Percentiles rank a stretch among this genome's conserved stretches.
Evolutionary conservation across 2,888 invertebrate species (phyloP).

Genomic region (Calliphora vomitoria): DNA sequence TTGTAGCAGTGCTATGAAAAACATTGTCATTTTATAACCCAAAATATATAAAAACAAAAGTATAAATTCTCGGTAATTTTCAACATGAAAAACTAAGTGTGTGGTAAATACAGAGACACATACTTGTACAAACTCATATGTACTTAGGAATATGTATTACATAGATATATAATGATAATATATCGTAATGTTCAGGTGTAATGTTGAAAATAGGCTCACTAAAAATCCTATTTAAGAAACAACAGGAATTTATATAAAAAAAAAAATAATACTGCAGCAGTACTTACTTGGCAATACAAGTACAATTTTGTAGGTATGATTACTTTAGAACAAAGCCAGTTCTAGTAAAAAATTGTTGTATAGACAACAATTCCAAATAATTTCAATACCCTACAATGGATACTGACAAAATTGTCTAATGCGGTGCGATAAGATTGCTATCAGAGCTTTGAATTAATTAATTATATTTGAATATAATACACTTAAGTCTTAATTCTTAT

Average conservation of each 20-base stretch:
- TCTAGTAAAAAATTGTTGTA: constrained; percentile 22
- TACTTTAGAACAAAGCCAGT: constrained; percentile 24
- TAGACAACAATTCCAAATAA: constrained; percentile 30
- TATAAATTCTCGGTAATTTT: constrained; percentile 62
- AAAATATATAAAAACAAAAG: constrained; percentile 37
- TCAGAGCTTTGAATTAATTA: too few species aligned
- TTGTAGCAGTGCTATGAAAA: constrained; percentile 51
- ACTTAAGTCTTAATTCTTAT: too few species aligned
- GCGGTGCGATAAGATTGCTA: too few species aligned
- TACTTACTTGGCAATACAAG: constrained; percentile 32
- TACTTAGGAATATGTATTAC: not conserved
- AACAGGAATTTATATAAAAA: constrained; percentile 29
- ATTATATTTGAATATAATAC: too few species aligned
- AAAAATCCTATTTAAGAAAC: constrained; percentile 51
- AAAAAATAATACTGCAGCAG: constrained; percentile 66
- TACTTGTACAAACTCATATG: not conserved
- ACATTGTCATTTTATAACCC: constrained; percentile 70
- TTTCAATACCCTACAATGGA: constrained; percentile 24
- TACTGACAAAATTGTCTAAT: too few species aligned
- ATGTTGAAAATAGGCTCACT: constrained; percentile 68
- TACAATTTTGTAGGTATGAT: constrained; percentile 20
- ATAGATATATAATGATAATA: not conserved
- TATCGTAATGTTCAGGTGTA: constrained; percentile 60
- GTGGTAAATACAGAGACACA: constrained; percentile 36
- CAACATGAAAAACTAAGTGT: constrained; percentile 55